These are phyloP conservation scores for Falcaria lacertinaria DNA, from an alignment of 2,888 invertebrate species.

Conservation along the genomic window DNA sequence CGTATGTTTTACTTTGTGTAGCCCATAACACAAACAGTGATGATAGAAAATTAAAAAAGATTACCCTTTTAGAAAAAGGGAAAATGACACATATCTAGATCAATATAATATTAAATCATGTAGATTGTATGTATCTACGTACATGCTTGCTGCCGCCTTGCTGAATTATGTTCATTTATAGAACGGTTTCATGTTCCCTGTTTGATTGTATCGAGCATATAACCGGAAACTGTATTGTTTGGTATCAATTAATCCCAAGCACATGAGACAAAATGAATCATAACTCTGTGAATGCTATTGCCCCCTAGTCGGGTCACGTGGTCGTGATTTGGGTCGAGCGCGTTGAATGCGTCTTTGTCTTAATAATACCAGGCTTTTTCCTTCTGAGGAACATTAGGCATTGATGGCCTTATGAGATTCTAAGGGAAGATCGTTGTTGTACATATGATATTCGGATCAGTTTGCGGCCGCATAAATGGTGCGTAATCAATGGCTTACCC, in stretches of 20 bases:
- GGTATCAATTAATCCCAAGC: background rate
- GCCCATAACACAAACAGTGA: too few species aligned
- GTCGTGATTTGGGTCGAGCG: slow-evolving; percentile 22
- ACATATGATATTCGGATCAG: background rate
- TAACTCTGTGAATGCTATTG: slow-evolving; percentile 2
- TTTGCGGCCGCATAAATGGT: background rate
- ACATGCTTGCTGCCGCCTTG: too few species aligned
- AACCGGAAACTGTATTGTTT: background rate
- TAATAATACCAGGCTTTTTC: slow-evolving; percentile 25
- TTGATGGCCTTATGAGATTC: slow-evolving; percentile 10
- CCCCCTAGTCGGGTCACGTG: slow-evolving; percentile 16
- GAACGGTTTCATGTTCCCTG: too few species aligned
- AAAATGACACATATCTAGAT: too few species aligned
- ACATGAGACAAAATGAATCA: background rate
- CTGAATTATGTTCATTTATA: too few species aligned
- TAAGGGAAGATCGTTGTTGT: background rate
- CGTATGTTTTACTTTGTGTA: too few species aligned
- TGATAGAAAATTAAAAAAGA: too few species aligned
- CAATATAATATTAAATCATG: too few species aligned
- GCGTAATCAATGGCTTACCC: background rate
- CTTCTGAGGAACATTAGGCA: slow-evolving; percentile 8
- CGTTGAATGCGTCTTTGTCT: slow-evolving; percentile 29
- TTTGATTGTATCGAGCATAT: background rate
- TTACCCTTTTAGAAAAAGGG: too few species aligned
- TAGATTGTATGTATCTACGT: too few species aligned